Evolutionary conservation across 2,888 invertebrate species (phyloP).

Genomic region (Campoletis raptor): DNA sequence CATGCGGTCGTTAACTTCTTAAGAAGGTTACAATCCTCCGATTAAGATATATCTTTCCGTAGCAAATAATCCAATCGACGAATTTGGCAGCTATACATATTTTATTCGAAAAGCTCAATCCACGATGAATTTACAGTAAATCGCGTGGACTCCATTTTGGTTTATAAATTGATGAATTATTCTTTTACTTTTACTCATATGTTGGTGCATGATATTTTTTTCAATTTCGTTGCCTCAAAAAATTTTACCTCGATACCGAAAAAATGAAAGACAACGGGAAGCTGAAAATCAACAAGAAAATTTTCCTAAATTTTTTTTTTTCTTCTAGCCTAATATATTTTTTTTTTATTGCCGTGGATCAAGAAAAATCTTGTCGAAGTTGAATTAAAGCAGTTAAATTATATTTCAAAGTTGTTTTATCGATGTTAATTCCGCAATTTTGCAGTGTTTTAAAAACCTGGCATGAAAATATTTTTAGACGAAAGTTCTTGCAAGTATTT

Average conservation of each 20-base stretch:
- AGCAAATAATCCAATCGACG: not conserved
- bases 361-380: too few relatives aligned
- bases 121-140: not conserved
- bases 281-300: too few relatives aligned
- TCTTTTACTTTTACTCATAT: not conserved
- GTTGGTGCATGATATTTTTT: too few relatives aligned
- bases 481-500: not conserved
- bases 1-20: conserved; percentile 18
- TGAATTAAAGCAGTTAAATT: not conserved
- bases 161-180: not conserved
- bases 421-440: not conserved
- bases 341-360: too few relatives aligned
- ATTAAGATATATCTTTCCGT: not conserved
- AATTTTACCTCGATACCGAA: too few relatives aligned
- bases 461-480: not conserved
- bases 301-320: too few relatives aligned
- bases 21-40: not conserved
- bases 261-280: too few relatives aligned
- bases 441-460: not conserved
- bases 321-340: too few relatives aligned
- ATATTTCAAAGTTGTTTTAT: not conserved
- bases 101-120: not conserved
- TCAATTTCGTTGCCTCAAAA: too few relatives aligned
- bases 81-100: not conserved
- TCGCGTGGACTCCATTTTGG: not conserved